Base-by-base conservation (phyloP, 2,113 vertebrate species). In the Anguilla rostrata region DNA sequence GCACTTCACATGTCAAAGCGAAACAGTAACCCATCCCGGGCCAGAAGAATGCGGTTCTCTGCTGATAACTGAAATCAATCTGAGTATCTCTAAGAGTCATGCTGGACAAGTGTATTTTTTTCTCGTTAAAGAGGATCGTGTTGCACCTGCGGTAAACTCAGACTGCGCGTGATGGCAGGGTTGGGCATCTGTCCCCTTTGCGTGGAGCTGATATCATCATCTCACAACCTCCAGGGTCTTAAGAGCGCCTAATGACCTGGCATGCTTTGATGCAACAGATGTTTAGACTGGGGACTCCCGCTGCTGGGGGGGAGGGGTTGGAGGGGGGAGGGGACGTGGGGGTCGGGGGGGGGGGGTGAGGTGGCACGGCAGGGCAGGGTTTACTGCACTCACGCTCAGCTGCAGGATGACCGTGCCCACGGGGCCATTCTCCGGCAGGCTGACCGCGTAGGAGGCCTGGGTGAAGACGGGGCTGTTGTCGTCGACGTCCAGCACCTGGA, bases 401-500 rank as follows among this genome's bases (percentile, higher is more conserved):
- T 93, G 93, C 81, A 99, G 92, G 75, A 99, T 95, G 56, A 96
- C 91, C 0, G 95, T 97, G 26, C 97, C 95, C 20, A 94, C 92
- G 0, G 96, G 96, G 66, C 96, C 96, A 84, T 99, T 99, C 93
- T 99, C 98, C 0, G 98, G 96, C 11, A 99, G 94, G 0, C 87
- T 89, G 1, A 96, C 95, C 0, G 93, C 87, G 86, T 99, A 99
- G 2, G 95, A 96, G 40, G 96, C 75, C 16, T 98, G 98, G 43
- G 94, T 96, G 86, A 99, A 99, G 26, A 97, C 91, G 0, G 98
- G 98, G 85, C 97, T 99, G 88, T 99, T 99, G 92, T 99, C 98
- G 22, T 99, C 97, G 0, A 99, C 96, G 14, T 99, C 98, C 91
- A 97, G 92, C 71, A 99, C 97, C 3, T 93, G 96, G 91, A 99